Percentiles rank a stretch among this genome's conserved stretches.
These are phyloP conservation scores for Leptocoma aspasia DNA, from an alignment of 2,113 vertebrate species.

Conservation along the genomic window DNA sequence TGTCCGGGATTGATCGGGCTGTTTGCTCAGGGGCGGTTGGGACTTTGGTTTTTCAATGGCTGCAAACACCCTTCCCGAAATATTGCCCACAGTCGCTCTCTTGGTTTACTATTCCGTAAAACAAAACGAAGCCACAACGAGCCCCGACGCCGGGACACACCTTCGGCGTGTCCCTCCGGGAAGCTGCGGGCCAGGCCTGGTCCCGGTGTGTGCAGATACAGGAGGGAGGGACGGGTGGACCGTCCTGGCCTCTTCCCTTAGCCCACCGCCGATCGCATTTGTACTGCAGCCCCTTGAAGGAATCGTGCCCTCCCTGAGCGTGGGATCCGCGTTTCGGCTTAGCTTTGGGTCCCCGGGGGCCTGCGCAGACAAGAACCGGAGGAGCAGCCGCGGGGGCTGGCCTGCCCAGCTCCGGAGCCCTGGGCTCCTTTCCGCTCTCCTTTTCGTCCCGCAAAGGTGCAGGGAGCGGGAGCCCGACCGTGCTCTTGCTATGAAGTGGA, in stretches of 20 bases:
- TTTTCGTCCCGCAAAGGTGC: not conserved
- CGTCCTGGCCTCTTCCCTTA: not conserved
- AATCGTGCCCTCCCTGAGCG: not conserved
- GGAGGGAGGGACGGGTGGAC: not conserved
- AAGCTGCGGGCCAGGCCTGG: not conserved
- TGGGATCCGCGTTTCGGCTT: not conserved
- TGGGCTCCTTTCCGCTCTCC: not conserved
- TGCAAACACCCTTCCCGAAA: not conserved
- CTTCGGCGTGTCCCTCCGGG: not conserved
- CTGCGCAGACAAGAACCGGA: not conserved
- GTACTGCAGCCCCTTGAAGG: not conserved
- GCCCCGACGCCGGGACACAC: not conserved
- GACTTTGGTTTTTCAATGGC: not conserved
- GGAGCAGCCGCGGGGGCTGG: not conserved
- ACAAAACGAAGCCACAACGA: not conserved
- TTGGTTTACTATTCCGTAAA: not conserved
- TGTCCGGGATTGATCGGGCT: not conserved
- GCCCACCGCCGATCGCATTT: not conserved
- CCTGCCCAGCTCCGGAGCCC: not conserved
- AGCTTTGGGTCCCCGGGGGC: not conserved
- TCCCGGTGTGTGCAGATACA: not conserved
- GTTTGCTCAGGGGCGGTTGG: not conserved
- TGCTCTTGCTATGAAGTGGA: not conserved
- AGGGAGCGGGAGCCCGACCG: fast-evolving
- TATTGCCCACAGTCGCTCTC: not conserved